Base-by-base conservation (phyloP, 2,888 invertebrate species). In the Neoitamus cyanurus region DNA sequence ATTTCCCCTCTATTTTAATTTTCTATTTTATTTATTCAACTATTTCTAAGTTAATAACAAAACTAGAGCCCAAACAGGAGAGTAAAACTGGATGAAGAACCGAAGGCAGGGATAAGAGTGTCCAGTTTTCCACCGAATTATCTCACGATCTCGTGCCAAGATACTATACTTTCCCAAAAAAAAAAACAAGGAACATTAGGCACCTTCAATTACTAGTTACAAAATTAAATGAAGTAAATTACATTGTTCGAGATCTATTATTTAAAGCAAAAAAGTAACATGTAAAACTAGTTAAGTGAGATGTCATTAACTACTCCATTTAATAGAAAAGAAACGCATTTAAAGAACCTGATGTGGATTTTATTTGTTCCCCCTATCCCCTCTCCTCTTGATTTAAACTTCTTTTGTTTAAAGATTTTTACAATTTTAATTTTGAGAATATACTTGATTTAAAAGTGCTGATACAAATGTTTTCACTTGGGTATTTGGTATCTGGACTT, bases 241-340 rank as follows among this genome's bases (percentile, higher is more conserved):
- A 80, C 68, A 58, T 36, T 34, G 34, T 80, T 80, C 34, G 34
- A 80, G 48, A 58, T 34, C 15, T 58, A 80, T 68, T 31, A 80
- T 30, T 58, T 80, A 58, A 31, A 68, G 11, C 31, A 70, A 70
- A 31, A 69, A 70, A 58, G 58, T 58, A 58, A 58, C 48, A 34
- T 31, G 15, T 58, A 80, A 80, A 68, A 42, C 13, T 75, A 37
- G 36, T 25, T 75, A 37, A 75, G 34, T 13, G 34, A 58, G 15
- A 58, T 80, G 80, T 58, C 48, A 80, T 80, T 68, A 80, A 58
- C 31, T 80, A 48, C 58, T 80, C 68, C 80, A 80, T 80, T 80
- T 80, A 80, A 80, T 80, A 80, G 80, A 80, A 80, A 80, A 80
- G 31, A 58, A 77, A 77, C 25, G 46, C 31, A 58, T 58, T 80